Percentiles rank a stretch among this genome's conserved stretches.
phyloP scores from a whole-genome alignment of 1,140 invertebrate genomes.

The Drosophila truncata region DNA sequence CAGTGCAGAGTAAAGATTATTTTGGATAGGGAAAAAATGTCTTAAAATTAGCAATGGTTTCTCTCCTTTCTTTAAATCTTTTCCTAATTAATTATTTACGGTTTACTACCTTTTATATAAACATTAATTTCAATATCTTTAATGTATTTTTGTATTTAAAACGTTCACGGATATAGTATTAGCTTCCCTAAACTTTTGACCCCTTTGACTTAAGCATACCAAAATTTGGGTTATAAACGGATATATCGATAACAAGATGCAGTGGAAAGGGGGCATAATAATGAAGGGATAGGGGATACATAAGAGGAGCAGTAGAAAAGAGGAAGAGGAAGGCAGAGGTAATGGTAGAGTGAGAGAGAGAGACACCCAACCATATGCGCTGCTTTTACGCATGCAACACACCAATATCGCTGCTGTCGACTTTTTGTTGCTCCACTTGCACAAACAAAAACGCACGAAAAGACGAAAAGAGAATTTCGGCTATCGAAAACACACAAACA shows the following conservation, averaged over 20 bases:
- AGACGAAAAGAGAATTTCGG: conserved; percentile 47
- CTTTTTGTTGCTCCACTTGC: conserved; percentile 50
- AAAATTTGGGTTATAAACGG: conserved; percentile 24
- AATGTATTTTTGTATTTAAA: not conserved
- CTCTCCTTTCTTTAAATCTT: not conserved
- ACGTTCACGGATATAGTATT: too few relatives aligned
- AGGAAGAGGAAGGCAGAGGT: not conserved
- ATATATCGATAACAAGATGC: conserved; percentile 20
- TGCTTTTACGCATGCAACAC: conserved; percentile 26
- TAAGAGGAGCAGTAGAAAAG: not conserved
- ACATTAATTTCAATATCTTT: not conserved
- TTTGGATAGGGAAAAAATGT: not conserved
- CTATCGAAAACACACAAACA: conserved; percentile 31
- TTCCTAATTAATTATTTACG: not conserved
- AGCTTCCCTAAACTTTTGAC: conserved; percentile 15
- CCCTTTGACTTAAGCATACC: conserved; percentile 2
- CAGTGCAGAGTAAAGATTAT: not conserved
- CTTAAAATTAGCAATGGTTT: too few relatives aligned
- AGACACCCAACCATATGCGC: not conserved
- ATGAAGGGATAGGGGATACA: conserved; percentile 6
- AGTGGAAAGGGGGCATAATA: not conserved
- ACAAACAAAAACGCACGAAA: conserved; percentile 50
- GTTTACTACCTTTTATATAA: not conserved
- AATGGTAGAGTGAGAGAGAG: not conserved
- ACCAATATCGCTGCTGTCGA: conserved; percentile 19